Base-by-base conservation (phyloP, 2,797 vertebrate genomes). In the Lepidocolaptes lacrymiger region DNA sequence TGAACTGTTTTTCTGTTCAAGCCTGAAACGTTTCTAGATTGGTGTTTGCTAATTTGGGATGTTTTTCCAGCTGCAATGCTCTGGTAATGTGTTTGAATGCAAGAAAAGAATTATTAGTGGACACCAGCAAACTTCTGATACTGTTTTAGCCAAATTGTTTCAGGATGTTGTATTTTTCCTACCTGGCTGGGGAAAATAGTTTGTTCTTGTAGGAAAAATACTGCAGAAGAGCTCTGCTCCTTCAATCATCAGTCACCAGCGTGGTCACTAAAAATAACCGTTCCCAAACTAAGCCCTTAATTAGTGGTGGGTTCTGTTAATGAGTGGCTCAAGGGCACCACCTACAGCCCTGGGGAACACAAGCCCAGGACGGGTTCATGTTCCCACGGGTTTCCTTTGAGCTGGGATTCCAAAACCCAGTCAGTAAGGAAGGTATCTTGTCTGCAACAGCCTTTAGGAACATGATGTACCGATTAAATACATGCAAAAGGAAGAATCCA, bases 261-360 rank as follows among this genome's bases (percentile, higher is more conserved):
- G 67, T 24, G 76, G 72, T 89, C 17, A 34, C 69, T 90, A 82
- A 88, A 89, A 86, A 84, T 27, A 80, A 48, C 55, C 13, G 9
- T 78, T 61, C 41, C 41, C 41, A 54, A 63, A 63, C 52, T 28
- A 56, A 56, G 12, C 55, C 63, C 36, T 46, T 95, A 88, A 69
- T 75, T 76, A 55, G 44, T 34, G 10, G 17, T 77, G n/a, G 74
- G 4, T 74, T 96, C 67, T 61, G 19, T 81, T 85, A 73, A 71
- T 51, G 91, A 85, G 32, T 56, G 15, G 39, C 95, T 96, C 94
- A 88, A 81, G 79, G 96, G 96, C 95, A 77, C 97, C 97, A 93
- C 66, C 97, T 97, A 95, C 92, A 93, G 98, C 94, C 77, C 13
- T 49, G 63, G 82, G 89, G 75, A 63, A 6, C 89, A n/a, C 14